Evolutionary conservation across 2,797 vertebrate genomes (phyloP).

Genomic region (Falco peregrinus): DNA sequence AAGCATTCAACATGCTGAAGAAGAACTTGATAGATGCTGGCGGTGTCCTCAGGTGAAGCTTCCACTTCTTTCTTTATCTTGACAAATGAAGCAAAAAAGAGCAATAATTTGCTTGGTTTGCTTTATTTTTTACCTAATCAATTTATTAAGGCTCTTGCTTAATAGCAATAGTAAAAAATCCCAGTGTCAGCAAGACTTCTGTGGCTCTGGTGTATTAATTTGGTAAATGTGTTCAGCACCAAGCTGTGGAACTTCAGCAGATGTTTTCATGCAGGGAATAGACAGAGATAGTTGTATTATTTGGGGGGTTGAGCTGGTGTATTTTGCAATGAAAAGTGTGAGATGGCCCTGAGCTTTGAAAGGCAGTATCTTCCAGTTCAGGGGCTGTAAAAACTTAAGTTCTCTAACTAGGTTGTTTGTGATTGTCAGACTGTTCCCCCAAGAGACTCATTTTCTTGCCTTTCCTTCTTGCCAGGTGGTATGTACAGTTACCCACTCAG

Average conservation of each 20-base stretch:
- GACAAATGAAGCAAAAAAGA: not conserved
- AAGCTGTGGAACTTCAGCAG: not conserved
- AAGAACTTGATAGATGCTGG: slow-evolving; percentile 83
- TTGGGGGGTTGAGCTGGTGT: not conserved
- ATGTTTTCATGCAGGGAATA: not conserved
- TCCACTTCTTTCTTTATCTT: slow-evolving; percentile 25
- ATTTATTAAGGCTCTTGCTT: not conserved
- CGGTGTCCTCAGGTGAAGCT: slow-evolving; percentile 81
- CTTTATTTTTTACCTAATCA: not conserved
- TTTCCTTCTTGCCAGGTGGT: slow-evolving; percentile 75
- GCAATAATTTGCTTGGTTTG: not conserved
- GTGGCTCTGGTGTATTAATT: not conserved
- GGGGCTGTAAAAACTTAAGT: not conserved
- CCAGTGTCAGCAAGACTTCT: not conserved
- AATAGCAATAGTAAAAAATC: not conserved
- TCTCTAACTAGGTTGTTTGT: not conserved
- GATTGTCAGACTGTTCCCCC: not conserved
- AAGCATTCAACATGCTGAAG: slow-evolving; percentile 86
- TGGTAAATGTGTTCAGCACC: not conserved
- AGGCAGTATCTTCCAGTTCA: not conserved
- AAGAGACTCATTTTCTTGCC: not conserved
- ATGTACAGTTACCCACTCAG: slow-evolving; percentile 85
- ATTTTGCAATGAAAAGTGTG: not conserved
- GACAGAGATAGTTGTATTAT: not conserved
- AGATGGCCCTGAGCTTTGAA: not conserved